Conservation (phyloP, 2,797 vertebrate species). For the Oreochromis mossambicus region DNA sequence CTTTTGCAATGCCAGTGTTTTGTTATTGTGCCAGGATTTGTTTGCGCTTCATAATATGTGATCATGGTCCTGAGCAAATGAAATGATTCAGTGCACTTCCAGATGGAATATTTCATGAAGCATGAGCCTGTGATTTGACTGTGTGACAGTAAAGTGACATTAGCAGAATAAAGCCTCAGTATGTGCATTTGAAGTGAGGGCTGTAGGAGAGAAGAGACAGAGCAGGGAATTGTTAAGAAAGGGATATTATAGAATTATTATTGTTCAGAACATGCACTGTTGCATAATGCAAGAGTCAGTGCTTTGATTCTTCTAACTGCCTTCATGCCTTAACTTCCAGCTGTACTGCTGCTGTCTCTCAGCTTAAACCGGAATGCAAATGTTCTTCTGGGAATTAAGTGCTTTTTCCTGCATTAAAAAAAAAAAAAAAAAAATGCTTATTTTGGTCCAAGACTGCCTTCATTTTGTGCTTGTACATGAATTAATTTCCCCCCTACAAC, state of each 20-base stretch:
- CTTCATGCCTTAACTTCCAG: constrained; percentile 41
- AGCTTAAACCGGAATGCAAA: constrained; percentile 58
- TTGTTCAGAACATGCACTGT: constrained; percentile 41
- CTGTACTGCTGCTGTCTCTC: constrained; percentile 29
- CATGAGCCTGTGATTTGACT: not conserved
- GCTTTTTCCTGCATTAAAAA: constrained; percentile 40
- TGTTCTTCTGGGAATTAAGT: constrained; percentile 43
- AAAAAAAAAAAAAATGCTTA: constrained; percentile 44
- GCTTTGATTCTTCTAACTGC: constrained; percentile 53
- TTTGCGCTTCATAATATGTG: not conserved
- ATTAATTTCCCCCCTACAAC: constrained; percentile 25
- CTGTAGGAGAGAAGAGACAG: constrained; percentile 5
- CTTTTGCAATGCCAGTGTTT: not conserved
- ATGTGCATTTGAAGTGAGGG: constrained; percentile 4
- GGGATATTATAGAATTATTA: constrained; percentile 48
- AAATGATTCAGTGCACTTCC: not conserved
- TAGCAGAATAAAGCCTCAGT: not conserved
- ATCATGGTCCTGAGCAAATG: not conserved
- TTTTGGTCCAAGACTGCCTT: constrained; percentile 32
- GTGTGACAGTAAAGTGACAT: constrained; percentile 20
- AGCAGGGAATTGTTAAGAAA: constrained; percentile 35
- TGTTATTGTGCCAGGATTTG: not conserved
- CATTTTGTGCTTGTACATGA: constrained; percentile 21
- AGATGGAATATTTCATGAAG: not conserved
- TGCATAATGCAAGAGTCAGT: constrained; percentile 52